Percentiles rank a stretch among this genome's conserved stretches.
Conservation (phyloP, 2,113 vertebrate genomes). For the Cnemophilus loriae region DNA sequence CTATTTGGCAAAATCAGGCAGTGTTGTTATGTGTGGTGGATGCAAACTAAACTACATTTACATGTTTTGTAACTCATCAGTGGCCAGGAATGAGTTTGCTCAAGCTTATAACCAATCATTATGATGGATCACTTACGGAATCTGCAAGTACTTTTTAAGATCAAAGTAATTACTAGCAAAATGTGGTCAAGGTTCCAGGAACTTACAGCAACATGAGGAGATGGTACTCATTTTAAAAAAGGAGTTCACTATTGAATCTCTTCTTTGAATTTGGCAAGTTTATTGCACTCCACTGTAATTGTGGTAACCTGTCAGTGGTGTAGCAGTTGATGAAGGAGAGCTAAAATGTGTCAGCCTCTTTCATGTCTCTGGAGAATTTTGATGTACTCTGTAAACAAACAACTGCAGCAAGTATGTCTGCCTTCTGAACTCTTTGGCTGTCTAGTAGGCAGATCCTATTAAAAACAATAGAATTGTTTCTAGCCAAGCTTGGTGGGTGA, state of each 20-base stretch:
- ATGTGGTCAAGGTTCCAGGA: neutral
- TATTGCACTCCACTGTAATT: neutral
- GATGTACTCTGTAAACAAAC: neutral
- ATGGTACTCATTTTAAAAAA: neutral
- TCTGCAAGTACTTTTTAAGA: neutral
- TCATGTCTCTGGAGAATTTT: neutral
- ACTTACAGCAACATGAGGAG: neutral
- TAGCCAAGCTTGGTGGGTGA: neutral
- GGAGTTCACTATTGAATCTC: neutral
- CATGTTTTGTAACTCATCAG: neutral
- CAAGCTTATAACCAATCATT: neutral
- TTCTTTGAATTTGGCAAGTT: neutral
- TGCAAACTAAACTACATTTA: slow-evolving; percentile 4
- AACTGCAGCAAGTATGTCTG: neutral
- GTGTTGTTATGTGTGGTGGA: neutral
- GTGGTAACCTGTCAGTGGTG: neutral
- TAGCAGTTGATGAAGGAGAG: neutral
- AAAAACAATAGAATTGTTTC: neutral
- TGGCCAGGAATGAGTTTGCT: neutral
- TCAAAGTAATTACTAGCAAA: neutral
- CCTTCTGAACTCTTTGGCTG: neutral
- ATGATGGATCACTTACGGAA: neutral
- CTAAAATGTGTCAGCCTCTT: neutral
- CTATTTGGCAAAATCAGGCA: neutral
- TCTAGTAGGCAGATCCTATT: neutral